These are phyloP conservation scores for Aphelenchoides besseyi DNA, from an alignment of 1,140 invertebrate species.

Conservation along the genomic window DNA sequence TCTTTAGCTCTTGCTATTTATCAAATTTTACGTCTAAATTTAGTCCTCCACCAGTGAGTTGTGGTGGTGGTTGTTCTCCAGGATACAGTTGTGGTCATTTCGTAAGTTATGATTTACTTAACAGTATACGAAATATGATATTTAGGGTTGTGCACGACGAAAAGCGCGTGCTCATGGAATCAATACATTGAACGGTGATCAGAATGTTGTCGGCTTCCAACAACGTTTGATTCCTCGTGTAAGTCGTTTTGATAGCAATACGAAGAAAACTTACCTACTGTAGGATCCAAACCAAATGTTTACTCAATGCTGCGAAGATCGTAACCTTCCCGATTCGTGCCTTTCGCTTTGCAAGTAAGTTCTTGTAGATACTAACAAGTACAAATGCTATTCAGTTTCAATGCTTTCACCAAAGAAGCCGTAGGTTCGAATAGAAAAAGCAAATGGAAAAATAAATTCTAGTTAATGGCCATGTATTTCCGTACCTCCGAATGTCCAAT, in stretches of 20 bases:
- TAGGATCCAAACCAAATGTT: slow-evolving; percentile 52
- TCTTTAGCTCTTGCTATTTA: neutral
- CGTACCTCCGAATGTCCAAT: slow-evolving; percentile 44
- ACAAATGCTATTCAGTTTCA: no score
- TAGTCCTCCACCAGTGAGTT: slow-evolving; percentile 26
- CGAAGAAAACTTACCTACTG: neutral
- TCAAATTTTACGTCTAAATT: neutral
- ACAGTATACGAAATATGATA: no score
- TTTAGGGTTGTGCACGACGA: slow-evolving; percentile 31
- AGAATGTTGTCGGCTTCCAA: neutral
- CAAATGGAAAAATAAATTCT: neutral
- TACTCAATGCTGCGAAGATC: slow-evolving; percentile 49
- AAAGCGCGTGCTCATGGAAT: slow-evolving; percentile 33
- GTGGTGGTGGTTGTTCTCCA: slow-evolving; percentile 27
- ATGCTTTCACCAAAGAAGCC: slow-evolving; percentile 47
- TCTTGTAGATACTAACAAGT: no score
- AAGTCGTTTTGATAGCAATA: no score
- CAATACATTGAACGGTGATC: slow-evolving; percentile 21
- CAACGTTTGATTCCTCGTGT: neutral
- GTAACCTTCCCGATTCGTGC: slow-evolving; percentile 52
- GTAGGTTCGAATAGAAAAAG: slow-evolving; percentile 6
- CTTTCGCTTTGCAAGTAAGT: slow-evolving; percentile 46
- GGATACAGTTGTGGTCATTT: slow-evolving; percentile 33
- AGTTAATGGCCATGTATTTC: slow-evolving; percentile 32
- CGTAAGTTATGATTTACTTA: slow-evolving; percentile 19